Conservation (phyloP, 2,113 vertebrate species). For the Vulpes lagopus region DNA sequence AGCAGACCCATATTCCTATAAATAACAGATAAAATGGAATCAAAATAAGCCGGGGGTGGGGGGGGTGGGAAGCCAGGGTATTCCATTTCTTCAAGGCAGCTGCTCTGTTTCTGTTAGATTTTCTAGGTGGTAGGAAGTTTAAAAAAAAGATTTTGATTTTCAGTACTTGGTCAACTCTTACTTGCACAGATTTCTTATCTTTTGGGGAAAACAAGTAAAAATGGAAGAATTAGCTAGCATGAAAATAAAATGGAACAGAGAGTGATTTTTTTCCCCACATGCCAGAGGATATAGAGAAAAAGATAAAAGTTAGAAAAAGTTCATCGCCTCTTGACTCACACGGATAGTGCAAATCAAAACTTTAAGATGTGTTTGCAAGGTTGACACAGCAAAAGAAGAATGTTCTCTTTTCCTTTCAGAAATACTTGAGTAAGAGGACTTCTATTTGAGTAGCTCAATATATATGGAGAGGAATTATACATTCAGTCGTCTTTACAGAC, state of each 20-base stretch:
- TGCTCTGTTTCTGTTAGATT: slow-evolving; percentile 21
- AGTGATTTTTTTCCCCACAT: not conserved
- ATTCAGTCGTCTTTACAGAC: not conserved
- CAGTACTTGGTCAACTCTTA: not conserved
- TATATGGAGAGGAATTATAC: not conserved
- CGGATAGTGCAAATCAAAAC: slow-evolving; percentile 40
- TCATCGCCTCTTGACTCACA: slow-evolving; percentile 25
- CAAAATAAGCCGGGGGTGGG: not conserved
- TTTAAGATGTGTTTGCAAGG: not conserved
- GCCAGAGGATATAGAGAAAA: slow-evolving; percentile 17
- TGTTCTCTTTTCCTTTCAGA: not conserved
- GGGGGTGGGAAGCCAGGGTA: not conserved
- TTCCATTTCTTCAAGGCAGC: not conserved
- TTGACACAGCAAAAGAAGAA: not conserved
- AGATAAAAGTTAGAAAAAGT: not conserved
- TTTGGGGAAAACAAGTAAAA: not conserved
- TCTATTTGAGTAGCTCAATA: not conserved
- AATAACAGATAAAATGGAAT: slow-evolving; percentile 22
- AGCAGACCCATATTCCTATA: not conserved
- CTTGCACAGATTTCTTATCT: slow-evolving; percentile 8
- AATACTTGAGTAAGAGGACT: not conserved
- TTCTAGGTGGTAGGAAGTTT: not conserved
- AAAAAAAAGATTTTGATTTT: not conserved
- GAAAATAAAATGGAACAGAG: slow-evolving; percentile 62
- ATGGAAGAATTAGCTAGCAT: not conserved